phyloP scores from a whole-genome alignment of 2,888 invertebrate species.

The Anoncus sp. region DNA sequence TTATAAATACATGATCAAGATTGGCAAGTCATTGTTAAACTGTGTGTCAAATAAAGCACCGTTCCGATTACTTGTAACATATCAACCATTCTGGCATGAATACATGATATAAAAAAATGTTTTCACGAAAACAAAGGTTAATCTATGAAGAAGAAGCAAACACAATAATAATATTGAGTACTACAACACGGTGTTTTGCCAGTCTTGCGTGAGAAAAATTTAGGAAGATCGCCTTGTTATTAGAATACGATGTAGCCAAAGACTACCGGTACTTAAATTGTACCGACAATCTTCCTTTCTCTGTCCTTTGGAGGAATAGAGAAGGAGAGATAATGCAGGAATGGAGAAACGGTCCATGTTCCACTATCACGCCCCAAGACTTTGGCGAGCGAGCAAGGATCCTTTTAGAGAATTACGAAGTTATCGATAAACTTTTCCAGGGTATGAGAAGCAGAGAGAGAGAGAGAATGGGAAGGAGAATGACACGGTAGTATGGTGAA shows the following conservation, averaged over 20 bases:
- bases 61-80: too few species aligned
- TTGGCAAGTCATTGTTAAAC: too few species aligned
- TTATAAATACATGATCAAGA: too few species aligned
- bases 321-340: conserved; percentile 19
- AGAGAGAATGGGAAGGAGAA: not conserved
- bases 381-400: conserved; percentile 47
- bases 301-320: not conserved
- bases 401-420: conserved; percentile 78
- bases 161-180: not conserved
- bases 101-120: not conserved
- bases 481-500: conserved; percentile 1
- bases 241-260: conserved; percentile 17
- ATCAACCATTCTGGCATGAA: too few species aligned
- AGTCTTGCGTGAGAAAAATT: conserved; percentile 21
- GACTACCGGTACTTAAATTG: conserved; percentile 17
- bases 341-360: conserved; percentile 33
- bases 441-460: conserved; percentile 36
- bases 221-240: conserved; percentile 6
- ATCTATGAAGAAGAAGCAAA: not conserved
- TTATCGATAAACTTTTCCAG: conserved; percentile 75
- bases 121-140: not conserved
- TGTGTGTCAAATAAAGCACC: too few species aligned
- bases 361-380: conserved; percentile 44
- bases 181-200: conserved; percentile 12
- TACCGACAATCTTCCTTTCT: not conserved